Evolutionary conservation across 2,888 invertebrate genomes (phyloP), one percentile per base, ranked within the genome.

Genomic region (Artemia sinica): DNA sequence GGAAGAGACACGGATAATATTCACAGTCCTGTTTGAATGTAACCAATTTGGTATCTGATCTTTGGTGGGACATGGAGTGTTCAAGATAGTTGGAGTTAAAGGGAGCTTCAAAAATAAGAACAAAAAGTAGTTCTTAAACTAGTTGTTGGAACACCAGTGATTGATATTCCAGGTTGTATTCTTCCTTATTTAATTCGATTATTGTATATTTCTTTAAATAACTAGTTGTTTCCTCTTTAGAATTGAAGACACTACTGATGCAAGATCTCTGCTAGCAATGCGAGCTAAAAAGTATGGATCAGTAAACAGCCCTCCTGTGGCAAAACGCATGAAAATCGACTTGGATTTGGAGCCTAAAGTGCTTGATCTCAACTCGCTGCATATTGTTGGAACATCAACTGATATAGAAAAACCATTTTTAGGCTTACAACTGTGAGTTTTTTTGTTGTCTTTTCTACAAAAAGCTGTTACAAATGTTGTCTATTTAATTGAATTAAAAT

Each of bases 341-440:
- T 66, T 50, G 50, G 70, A 70, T 48, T 70, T 71, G 13, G 68
- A 71, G 58, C 50, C 50, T 49, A 50, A 68, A 69, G 80, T 89
- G 75, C 85, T 90, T 80, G 91, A 92, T 80, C 85, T 91, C 80
- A 84, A 86, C 74, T 86, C 87, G 77, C 85, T 88, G 79, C 91
- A 92, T 78, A 89, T 98, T 76, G 88, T 95, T 74, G 98, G 97
- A 72, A 92, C 92, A 28, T 94, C 93, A 80, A 84, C 84, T 77
- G 91, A 95, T 77, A 81, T 98, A 76, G 97, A 98, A 79, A 98
- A 99, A 79, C 88, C 89, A 67, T 98, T 95, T 84, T 99, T 74
- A 84, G 98, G 74, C 82, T 98, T 69, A 99, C 98, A 51, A 79
- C 84, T 71, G 84, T 84, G 75, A 76, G 77, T 75, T 49, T 12